Base-by-base conservation (phyloP, 2,888 invertebrate genomes). In the Luperina testacea region DNA sequence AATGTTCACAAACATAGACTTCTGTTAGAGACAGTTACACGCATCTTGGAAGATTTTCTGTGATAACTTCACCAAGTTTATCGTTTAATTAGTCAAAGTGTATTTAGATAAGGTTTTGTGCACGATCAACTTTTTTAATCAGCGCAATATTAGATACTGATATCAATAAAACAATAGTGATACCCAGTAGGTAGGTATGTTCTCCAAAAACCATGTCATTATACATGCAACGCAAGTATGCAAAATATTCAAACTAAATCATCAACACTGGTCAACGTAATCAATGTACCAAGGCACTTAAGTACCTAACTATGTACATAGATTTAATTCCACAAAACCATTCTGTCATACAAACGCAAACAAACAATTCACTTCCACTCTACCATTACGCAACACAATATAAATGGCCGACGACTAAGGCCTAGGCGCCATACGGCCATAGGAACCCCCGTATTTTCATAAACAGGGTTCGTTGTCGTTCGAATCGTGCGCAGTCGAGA, bases 401-500 rank as follows among this genome's bases (percentile, higher is more conserved):
- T 87, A 84, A 84, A 87, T 83, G 80, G 79, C 74, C 38, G 72
- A 6, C 38, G 42, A 76, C 81, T 72, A 72, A 70, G 67, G 72
- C 69, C 78, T 75, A 86, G 82, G 89, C 84, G 82, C 87, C 88
- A 79, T 88, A 75, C 75, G 13, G 72, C 78, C 61, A 78, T 61
- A 76, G 24, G 45, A 59, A 86, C 81, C 82, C 88, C 88, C 85
- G 73, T 84, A 85, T 89, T 89, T 88, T 86, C 85, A 86, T 85
- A 87, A 85, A 85, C 85, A 87, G 81, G 81, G 85, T 85, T 80
- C 85, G 85, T 85, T 85, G 84, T 83, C 86, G 87, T 87, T 86
- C 91, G 91, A 90, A 92, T 93, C 93, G 92, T 92, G 94, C 91
- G 91, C 92, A 90, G 86, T 81, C 81, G 90, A 92, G 96, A 96